These are phyloP conservation scores for Rhinoptilus africanus DNA, from an alignment of 2,113 vertebrate species.

Conservation along the genomic window DNA sequence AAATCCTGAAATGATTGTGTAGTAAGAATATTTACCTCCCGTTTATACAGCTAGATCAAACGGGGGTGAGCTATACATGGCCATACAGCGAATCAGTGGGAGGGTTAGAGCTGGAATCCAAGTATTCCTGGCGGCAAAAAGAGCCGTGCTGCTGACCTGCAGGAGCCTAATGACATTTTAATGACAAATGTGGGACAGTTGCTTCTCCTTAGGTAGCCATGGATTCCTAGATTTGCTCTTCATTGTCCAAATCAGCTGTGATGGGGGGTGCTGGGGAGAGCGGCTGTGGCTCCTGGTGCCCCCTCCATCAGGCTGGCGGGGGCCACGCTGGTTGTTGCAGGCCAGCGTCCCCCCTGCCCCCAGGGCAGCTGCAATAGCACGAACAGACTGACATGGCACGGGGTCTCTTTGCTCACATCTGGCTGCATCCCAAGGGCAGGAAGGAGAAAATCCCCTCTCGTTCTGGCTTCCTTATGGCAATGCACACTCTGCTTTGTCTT, in stretches of 20 bases:
- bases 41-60: neutral
- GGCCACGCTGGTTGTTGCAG: neutral
- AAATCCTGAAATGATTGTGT: neutral
- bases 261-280: neutral
- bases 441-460: neutral
- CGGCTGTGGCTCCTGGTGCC: neutral
- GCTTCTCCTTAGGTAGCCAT: slow-evolving; percentile 17
- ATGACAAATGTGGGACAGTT: slow-evolving; percentile 10
- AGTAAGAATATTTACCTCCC: neutral
- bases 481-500: neutral
- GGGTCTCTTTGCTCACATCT: neutral
- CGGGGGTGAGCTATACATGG: neutral
- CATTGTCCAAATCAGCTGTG: neutral
- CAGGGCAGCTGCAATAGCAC: too few species aligned
- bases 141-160: neutral
- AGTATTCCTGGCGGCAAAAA: neutral
- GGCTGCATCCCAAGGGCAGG: neutral
- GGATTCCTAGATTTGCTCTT: slow-evolving; percentile 11
- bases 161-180: slow-evolving; percentile 40
- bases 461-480: neutral
- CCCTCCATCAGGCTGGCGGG: neutral
- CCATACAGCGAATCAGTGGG: neutral
- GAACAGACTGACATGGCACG: neutral
- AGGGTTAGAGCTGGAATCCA: neutral
- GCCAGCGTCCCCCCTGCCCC: neutral